Evolutionary conservation across 2,888 invertebrate genomes (phyloP).

Genomic region (Cosmorhoe ocellata): DNA sequence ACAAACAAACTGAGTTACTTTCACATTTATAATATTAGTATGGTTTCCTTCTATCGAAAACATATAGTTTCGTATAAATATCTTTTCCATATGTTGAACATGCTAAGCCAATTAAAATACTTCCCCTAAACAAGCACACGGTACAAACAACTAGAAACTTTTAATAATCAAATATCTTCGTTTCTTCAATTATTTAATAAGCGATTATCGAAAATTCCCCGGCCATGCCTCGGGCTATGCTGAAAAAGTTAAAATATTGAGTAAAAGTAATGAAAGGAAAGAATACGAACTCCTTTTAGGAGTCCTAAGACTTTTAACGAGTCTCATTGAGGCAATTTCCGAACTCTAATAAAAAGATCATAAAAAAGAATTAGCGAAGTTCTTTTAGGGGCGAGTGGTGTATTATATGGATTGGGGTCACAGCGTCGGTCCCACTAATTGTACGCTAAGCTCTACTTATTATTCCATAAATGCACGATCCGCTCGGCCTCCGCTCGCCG

Average conservation of each 20-base stretch:
- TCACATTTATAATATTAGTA: too few species aligned
- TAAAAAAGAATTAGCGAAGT: conserved; percentile 66
- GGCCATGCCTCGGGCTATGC: conserved; percentile 13
- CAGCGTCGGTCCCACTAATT: conserved; percentile 50
- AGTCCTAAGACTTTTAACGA: conserved; percentile 71
- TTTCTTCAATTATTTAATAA: conserved; percentile 62
- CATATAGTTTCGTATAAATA: not conserved
- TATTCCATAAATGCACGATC: conserved; percentile 59
- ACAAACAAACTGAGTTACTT: too few species aligned
- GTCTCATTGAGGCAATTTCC: conserved; percentile 65
- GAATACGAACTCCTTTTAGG: conserved; percentile 56
- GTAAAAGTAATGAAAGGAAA: conserved; percentile 59
- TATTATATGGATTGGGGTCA: conserved; percentile 46
- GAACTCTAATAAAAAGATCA: conserved; percentile 73
- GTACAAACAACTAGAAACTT: conserved; percentile 41
- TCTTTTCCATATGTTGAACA: conserved; percentile 2
- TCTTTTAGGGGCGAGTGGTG: conserved; percentile 36
- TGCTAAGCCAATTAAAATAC: conserved; percentile 20
- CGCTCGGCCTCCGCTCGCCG: conserved; percentile 38
- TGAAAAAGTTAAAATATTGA: conserved; percentile 48
- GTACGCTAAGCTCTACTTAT: conserved; percentile 64
- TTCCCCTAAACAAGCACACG: conserved; percentile 17
- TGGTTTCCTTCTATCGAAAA: too few species aligned
- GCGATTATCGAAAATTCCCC: conserved; percentile 66
- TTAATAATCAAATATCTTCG: conserved; percentile 54